A percentile compares a stretch with the other conserved stretches of the same genome.
Conservation (phyloP, 2,888 invertebrate genomes). For the Latheticus oryzae region DNA sequence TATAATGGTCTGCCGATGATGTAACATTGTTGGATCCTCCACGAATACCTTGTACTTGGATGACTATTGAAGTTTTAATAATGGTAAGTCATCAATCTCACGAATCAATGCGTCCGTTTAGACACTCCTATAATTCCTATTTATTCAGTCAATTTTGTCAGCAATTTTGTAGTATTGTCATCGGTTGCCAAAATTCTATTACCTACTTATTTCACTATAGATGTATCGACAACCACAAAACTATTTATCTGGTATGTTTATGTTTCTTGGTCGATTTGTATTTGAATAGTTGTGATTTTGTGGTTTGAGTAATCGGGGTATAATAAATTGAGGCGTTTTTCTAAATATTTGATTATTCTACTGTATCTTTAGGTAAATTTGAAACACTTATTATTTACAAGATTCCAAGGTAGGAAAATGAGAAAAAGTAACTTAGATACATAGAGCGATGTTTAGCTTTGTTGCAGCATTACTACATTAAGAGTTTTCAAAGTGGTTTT, state of each 20-base stretch:
- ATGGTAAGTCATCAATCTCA: conserved; percentile 47
- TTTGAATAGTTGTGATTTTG: conserved; percentile 19
- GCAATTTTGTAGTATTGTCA: conserved; percentile 32
- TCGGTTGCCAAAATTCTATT: conserved; percentile 27
- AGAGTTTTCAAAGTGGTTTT: conserved; percentile 37
- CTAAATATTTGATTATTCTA: no score
- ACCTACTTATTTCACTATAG: conserved; percentile 16
- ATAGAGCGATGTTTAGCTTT: no score
- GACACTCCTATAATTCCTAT: conserved; percentile 36
- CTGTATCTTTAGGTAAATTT: no score
- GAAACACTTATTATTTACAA: no score
- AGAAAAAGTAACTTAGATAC: no score
- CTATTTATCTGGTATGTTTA: conserved; percentile 12
- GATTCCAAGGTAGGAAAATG: no score
- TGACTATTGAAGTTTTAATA: conserved; percentile 46
- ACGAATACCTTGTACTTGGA: conserved; percentile 47
- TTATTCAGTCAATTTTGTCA: conserved; percentile 33
- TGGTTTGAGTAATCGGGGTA: conserved; percentile 10
- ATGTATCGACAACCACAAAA: conserved; percentile 13
- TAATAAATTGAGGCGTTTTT: conserved; percentile 24
- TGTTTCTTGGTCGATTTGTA: conserved; percentile 20
- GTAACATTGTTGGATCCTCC: conserved; percentile 42
- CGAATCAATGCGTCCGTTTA: conserved; percentile 36
- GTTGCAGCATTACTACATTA: conserved; percentile 42
- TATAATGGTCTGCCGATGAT: conserved; percentile 26